These are phyloP conservation scores for Drosophila tripunctata DNA, from an alignment of 2,888 invertebrate species.

Conservation along the genomic window DNA sequence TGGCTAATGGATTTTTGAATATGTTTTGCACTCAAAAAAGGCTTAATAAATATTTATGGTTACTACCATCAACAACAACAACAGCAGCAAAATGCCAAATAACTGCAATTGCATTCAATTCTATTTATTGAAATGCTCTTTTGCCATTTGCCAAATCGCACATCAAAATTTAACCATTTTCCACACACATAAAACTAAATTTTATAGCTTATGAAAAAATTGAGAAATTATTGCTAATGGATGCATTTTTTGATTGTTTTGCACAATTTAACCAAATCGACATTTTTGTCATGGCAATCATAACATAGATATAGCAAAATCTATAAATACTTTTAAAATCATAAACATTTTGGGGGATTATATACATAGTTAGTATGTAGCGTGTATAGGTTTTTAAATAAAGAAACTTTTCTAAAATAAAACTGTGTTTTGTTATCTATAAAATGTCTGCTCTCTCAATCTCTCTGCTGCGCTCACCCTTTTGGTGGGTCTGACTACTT, in stretches of 20 bases:
- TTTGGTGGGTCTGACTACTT: not conserved
- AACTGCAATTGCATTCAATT: slow-evolving; percentile 53
- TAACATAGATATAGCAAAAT: not conserved
- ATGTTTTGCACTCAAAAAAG: slow-evolving; percentile 44
- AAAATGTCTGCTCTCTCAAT: not conserved
- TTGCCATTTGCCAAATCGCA: slow-evolving; percentile 26
- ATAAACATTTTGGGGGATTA: not conserved
- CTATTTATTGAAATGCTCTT: slow-evolving; percentile 44
- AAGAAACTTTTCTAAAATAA: too few relatives aligned
- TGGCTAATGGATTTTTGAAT: slow-evolving; percentile 64
- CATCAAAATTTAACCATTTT: slow-evolving; percentile 32
- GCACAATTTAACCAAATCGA: not conserved
- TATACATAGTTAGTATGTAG: too few relatives aligned
- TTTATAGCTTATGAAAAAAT: not conserved
- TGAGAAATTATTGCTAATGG: slow-evolving; percentile 2
- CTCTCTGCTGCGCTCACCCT: not conserved
- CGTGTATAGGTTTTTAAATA: not conserved
- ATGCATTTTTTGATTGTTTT: slow-evolving; percentile 9
- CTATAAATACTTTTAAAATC: slow-evolving; percentile 1
- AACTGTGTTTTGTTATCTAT: too few relatives aligned
- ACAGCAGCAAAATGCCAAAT: not conserved
- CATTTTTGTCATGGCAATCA: not conserved
- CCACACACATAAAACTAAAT: not conserved
- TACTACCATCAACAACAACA: slow-evolving; percentile 32
- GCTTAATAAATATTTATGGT: slow-evolving; percentile 74